Evolutionary conservation across 2,888 invertebrate genomes (phyloP), one percentile per base, ranked within the genome.

Genomic region (Phortica magna): DNA sequence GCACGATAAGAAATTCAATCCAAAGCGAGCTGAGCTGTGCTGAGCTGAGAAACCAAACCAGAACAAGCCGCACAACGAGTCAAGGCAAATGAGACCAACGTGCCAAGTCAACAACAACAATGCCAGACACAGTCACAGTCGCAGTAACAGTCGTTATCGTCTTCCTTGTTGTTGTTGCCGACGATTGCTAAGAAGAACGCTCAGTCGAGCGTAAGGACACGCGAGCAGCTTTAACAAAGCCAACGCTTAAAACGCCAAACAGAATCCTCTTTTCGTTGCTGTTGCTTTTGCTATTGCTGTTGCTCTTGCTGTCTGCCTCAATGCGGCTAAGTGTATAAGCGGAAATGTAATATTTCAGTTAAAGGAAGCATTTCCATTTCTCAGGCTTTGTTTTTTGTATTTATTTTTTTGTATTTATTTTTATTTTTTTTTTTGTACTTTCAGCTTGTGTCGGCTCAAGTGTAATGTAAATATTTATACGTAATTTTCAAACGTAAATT

Each of bases 341-440:
- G 72, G 76, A 76, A 71, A 53, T 76, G 65, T n/a, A 68, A 57
- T 59, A 65, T 67, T 57, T 67, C 43, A 68, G 59, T 53, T 14
- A 31, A 57, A 73, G 73, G 67, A 76, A 73, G 43, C 68, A 82
- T 76, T 83, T 80, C 79, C 81, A 84, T 88, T 76, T 75, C 75
- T 79, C 39, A 64, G 65, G 14, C 73, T 78, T 41, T 59, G 68
- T 61, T 72, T 19, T n/a, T 9, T 31, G 5, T 10, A 12, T 64
- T 22, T 48, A 12, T 48, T 48, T 76, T 75, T 76, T 79, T 42
- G 59, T 67, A 17, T 74, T 78, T 41, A 67, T 72, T 71, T 71
- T 19, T 2, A 0, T 31, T 10, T 10, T 19, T 64, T 22, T 48
- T 48, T 48, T 48, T 48, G 48, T 48, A 48, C 31, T 22, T 9